phyloP scores from a whole-genome alignment of 1,140 invertebrate species.

The Drosophila ogumai region DNA sequence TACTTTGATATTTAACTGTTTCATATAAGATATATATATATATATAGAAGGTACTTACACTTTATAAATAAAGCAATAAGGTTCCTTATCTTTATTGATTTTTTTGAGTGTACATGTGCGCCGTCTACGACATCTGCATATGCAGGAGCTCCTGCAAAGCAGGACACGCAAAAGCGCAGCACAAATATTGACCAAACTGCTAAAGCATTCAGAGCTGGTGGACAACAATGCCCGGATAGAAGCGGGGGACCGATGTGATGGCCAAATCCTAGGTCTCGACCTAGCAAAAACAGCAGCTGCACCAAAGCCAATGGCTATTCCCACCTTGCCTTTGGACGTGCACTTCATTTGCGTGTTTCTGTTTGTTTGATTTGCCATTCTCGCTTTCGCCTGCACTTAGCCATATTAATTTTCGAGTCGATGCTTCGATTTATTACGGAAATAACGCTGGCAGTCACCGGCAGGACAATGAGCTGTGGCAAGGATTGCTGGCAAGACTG shows the following conservation, averaged over 20 bases:
- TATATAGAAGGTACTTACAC: too few relatives aligned
- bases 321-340: conserved; percentile 10
- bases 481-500: conserved; percentile 23
- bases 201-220: conserved; percentile 68
- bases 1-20: background rate
- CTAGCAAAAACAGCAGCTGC: conserved; percentile 5
- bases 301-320: conserved; percentile 1
- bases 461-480: conserved; percentile 38
- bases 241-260: conserved; percentile 5
- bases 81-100: conserved; percentile 29
- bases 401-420: conserved; percentile 68
- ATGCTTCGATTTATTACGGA: conserved; percentile 54
- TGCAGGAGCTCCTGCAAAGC: conserved; percentile 24
- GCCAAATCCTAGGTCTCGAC: conserved; percentile 10
- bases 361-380: conserved; percentile 67
- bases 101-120: conserved; percentile 54
- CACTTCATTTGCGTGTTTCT: conserved; percentile 51
- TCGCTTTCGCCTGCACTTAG: conserved; percentile 60
- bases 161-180: conserved; percentile 70
- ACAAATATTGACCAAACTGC: conserved; percentile 79
- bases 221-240: conserved; percentile 50
- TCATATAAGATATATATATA: too few relatives aligned
- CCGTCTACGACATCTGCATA: conserved; percentile 52
- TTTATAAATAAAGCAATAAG: too few relatives aligned
- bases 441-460: conserved; percentile 14